Conservation (phyloP, 2,113 vertebrate species). For the Eulemur rufifrons region DNA sequence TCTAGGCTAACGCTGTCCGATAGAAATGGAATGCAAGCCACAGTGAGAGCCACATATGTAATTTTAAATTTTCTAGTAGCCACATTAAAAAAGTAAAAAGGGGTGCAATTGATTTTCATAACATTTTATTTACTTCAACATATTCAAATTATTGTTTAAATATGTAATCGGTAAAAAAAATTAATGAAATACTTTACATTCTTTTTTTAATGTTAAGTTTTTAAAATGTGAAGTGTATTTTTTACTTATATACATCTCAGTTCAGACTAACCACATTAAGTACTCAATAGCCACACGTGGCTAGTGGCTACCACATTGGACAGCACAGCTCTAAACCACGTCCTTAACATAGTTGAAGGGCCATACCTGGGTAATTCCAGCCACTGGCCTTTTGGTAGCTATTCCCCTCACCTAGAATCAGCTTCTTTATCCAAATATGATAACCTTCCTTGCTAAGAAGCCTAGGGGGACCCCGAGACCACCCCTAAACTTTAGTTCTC, state of each 20-base stretch:
- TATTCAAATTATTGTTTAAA: slow-evolving; percentile 33
- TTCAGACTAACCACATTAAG: neutral
- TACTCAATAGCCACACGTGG: neutral
- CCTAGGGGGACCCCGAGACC: neutral
- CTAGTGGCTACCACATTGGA: neutral
- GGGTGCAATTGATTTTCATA: slow-evolving; percentile 23
- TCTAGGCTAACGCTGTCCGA: neutral
- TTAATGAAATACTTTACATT: neutral
- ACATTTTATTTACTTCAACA: neutral
- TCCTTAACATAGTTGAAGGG: neutral
- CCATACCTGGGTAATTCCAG: neutral
- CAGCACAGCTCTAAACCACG: neutral
- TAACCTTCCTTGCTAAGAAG: slow-evolving; percentile 14
- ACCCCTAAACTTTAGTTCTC: neutral
- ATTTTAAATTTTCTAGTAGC: slow-evolving; percentile 35
- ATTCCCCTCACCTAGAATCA: neutral
- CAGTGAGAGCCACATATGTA: neutral
- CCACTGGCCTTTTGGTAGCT: neutral
- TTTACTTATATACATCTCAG: neutral
- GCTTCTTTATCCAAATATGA: slow-evolving; percentile 7
- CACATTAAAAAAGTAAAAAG: slow-evolving; percentile 41
- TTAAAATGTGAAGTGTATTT: slow-evolving; percentile 39
- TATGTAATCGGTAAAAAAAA: neutral
- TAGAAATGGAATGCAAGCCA: slow-evolving; percentile 33
- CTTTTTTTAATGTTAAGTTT: neutral